These are phyloP conservation scores for Epicampocera succincta DNA, from an alignment of 2,888 invertebrate genomes.

Conservation along the genomic window DNA sequence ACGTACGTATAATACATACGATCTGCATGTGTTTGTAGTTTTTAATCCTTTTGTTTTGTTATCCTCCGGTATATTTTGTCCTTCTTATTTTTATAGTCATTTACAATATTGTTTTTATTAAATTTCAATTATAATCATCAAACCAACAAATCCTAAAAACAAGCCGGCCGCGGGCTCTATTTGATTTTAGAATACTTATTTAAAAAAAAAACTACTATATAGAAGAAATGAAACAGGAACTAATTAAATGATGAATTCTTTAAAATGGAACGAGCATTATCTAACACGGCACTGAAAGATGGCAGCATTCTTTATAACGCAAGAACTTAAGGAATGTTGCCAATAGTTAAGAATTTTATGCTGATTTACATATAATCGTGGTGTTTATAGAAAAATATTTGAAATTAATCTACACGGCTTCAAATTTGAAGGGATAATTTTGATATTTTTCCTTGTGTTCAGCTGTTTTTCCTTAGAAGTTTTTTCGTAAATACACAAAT, in stretches of 20 bases:
- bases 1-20: not conserved
- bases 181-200: constrained; percentile 18
- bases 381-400: no score
- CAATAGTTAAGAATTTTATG: no score
- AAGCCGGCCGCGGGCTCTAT: constrained; percentile 8
- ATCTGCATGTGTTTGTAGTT: not conserved
- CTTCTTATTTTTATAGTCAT: constrained; percentile 17
- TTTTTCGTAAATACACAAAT: no score
- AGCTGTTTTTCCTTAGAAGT: no score
- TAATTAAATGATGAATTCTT: constrained; percentile 57
- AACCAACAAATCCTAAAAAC: constrained; percentile 22
- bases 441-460: no score
- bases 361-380: no score
- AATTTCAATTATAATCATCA: constrained; percentile 41
- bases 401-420: no score
- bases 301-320: no score
- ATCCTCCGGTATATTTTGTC: not conserved
- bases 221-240: constrained; percentile 49
- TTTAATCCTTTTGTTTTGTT: constrained; percentile 27
- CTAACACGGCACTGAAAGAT: no score
- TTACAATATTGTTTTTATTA: constrained; percentile 51
- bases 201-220: not conserved
- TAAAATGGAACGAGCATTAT: no score
- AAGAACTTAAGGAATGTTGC: no score
- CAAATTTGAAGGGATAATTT: no score